Base-by-base conservation (phyloP, 2,888 invertebrate species). In the Melanostoma mellinum region DNA sequence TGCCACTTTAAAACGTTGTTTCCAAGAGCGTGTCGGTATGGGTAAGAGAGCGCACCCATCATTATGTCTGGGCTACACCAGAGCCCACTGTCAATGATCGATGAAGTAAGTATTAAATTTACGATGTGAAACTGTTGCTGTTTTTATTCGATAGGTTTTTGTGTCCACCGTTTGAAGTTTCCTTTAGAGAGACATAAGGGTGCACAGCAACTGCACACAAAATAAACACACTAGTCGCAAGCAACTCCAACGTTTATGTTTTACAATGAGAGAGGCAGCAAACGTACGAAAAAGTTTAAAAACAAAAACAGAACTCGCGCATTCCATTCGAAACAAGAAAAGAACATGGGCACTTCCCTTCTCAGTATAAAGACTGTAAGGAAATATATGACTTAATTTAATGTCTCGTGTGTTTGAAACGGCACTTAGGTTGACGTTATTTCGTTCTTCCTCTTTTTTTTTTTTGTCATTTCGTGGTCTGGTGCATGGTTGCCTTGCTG, bases 71-170 rank as follows among this genome's bases (percentile, higher is more conserved):
- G 48, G 58, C 20, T 20, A 20, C 20, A 20, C 20, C 20, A 20
- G 9, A 58, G 63, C 82, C 42, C 63, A 69, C 53, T 73, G 78
- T 74, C 73, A 89, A 88, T 90, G 90, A 90, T 90, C 90, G 90
- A 90, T 90, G 89, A 90, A 90, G 89, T 90, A 87, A 87, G 86
- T 85, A 87, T 86, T 86, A 87, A 89, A 90, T 90, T 90, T 90
- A 90, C 88, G 89, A 90, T 88, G 90, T 90, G 90, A 88, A 89
- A 90, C 89, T 89, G 78, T 84, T 84, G 78, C 82, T 84, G 82
- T 84, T 78, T 78, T 78, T 84, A 63, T 74, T 58, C 74, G 63
- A 73, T 55, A 63, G 40, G 52, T 65, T 68, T 73, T 63, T 78
- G 33, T 73, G 48, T 71, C 30, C 36, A 48, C 46, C 52, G 30